Base-by-base conservation (phyloP, 1,140 invertebrate genomes). In the Sinella curviseta region DNA sequence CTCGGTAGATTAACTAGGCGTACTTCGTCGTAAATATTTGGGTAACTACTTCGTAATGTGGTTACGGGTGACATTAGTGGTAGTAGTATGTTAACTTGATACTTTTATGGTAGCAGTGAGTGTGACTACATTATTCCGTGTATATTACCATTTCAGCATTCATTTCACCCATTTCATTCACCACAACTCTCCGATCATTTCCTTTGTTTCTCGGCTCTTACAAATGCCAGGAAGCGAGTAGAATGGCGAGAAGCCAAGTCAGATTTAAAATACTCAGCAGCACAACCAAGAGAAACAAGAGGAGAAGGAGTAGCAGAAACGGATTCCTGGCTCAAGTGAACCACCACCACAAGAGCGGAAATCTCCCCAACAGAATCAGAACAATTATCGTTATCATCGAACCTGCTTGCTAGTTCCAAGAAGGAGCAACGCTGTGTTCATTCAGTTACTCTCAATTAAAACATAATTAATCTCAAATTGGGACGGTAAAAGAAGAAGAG, bases 371-470 rank as follows among this genome's bases (percentile, higher is more conserved):
- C 39, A 48, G 39, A 48, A 16, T 26, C 57, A n/a, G 57, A 12
- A 60, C 24, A 12, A 60, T 60, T 26, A 26, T 60, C 57, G 24
- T 60, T 60, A 60, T 26, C 57, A 60, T 60, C 57, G 24, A n/a
- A 48, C 8, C n/a, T n/a, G n/a, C n/a, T n/a, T n/a, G n/a, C 39
- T 48, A 8, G 39, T 48, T 48, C 39, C 39, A 48, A 48, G 20
- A 48, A 48, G 20, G 57, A 60, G 12, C 12, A 60, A 60, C 57
- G 14, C 24, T 70, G 8, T 48, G 26, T 30, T 70, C 26, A n/a
- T 60, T 60, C 14, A 31, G 65, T 33, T 70, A 31, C 24, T 70
- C 65, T 33, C 65, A 70, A 60, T 70, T 70, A 70, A 70, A 70
- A 16, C 31, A 70, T 33, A 70, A 70, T 70, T 70, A 70, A 70